These are phyloP conservation scores for Manacus vitellinus DNA, from an alignment of 2,113 vertebrate species.

Conservation along the genomic window DNA sequence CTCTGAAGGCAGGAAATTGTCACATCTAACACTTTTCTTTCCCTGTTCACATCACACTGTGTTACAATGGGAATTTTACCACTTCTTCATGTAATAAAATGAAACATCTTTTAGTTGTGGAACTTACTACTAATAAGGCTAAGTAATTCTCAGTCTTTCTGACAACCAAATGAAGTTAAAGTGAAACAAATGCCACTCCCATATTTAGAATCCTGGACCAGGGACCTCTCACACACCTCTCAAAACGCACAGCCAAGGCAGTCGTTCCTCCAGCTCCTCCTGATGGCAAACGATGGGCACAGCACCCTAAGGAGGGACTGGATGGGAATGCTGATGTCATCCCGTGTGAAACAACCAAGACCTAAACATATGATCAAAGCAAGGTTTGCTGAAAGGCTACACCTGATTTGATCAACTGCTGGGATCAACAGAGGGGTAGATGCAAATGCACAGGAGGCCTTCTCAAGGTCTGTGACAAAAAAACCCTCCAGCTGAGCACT, in stretches of 20 bases:
- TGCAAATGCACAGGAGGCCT: accelerated
- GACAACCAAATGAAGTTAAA: not conserved
- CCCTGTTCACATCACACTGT: not conserved
- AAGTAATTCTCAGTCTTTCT: not conserved
- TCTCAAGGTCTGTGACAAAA: not conserved
- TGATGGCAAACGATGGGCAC: not conserved
- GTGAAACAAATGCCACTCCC: not conserved
- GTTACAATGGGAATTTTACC: not conserved
- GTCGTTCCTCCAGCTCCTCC: conserved; percentile 23
- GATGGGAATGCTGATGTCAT: not conserved
- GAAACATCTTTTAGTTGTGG: not conserved
- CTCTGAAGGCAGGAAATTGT: not conserved
- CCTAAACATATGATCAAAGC: not conserved
- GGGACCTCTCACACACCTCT: not conserved
- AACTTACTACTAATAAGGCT: not conserved
- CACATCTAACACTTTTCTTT: not conserved
- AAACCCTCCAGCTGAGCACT: not conserved
- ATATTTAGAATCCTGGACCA: not conserved
- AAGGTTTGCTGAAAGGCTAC: not conserved
- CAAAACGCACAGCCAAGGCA: not conserved
- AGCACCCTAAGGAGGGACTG: not conserved
- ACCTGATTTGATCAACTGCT: not conserved
- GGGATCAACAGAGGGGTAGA: not conserved
- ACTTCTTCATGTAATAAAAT: not conserved
- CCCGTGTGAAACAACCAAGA: accelerated